Evolutionary conservation across 2,888 invertebrate species (phyloP), one percentile per base, ranked within the genome.

Genomic region (Meliscaeva auricollis): DNA sequence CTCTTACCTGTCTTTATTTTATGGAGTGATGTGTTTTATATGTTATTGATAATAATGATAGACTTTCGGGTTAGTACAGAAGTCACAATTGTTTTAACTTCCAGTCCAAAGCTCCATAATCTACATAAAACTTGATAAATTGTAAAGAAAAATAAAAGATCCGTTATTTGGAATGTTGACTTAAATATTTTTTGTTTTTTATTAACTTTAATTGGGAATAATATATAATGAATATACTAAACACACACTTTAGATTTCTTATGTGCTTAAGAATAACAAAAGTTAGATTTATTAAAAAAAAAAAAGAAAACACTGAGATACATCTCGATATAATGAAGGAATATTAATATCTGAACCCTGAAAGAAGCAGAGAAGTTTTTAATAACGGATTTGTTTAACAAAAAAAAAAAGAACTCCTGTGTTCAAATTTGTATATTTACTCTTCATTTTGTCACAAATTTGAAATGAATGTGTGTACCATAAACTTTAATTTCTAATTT

Each of bases 121-220:
- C 26, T 26, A 4, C 2, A 26, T n/a, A n/a, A n/a, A n/a, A n/a
- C n/a, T n/a, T n/a, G n/a, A 11, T 9, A 2, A 38, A 38, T 38
- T 38, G 3, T 0, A 13, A 38, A 38, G 38, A 38, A 38, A 38
- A 38, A 30, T 8, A 38, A 4, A 0, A 58, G 1, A 58, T 20
- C 32, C 13, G 17, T 44, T 26, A 5, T 44, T 41, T 62, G 83
- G 83, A 83, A 83, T 83, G 83, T 68, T 77, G 50, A 41, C 41
- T 48, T 56, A 48, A 68, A 44, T 38, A 38, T 38, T 38, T 41
- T 48, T 50, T 54, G 38, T 79, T 79, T 77, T 73, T 6, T 54
- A 68, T 54, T 83, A 79, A 74, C 62, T 62, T 73, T 62, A 54
- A 60, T 68, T 52, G 46, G 38, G 68, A 46, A 68, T 52, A 73